Evolutionary conservation across 1,140 invertebrate species (phyloP).

Genomic region (Cherax quadricarinatus): DNA sequence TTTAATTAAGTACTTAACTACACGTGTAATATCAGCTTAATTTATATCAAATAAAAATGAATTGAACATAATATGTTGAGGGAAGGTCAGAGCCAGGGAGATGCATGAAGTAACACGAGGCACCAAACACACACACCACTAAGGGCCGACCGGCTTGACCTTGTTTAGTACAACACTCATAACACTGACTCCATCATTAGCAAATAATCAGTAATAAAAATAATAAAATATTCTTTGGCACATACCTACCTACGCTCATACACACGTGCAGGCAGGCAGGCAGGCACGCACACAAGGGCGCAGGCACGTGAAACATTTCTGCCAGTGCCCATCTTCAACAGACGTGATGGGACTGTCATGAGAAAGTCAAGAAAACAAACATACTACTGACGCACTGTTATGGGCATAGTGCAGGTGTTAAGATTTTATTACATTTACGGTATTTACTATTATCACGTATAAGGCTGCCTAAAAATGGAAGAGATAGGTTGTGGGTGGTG

Average conservation of each 20-base stretch:
- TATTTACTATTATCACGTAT: no score
- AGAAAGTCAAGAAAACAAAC: no score
- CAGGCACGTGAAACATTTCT: not conserved
- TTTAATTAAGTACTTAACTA: slow-evolving; percentile 4
- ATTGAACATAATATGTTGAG: not conserved
- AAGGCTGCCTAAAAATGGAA: not conserved
- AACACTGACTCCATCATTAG: not conserved
- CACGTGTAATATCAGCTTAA: not conserved
- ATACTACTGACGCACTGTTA: no score
- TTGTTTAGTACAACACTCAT: not conserved
- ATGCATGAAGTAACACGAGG: not conserved
- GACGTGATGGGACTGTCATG: no score
- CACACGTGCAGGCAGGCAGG: slow-evolving; percentile 4
- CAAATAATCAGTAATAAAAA: not conserved
- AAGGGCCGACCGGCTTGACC: not conserved
- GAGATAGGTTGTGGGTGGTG: no score
- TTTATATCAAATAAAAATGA: not conserved
- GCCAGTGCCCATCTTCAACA: no score
- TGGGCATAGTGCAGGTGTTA: no score
- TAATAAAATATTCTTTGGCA: not conserved
- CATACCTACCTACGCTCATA: not conserved
- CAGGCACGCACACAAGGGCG: slow-evolving; percentile 31
- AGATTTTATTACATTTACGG: no score
- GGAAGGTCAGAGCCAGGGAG: not conserved
- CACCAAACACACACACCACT: not conserved